Percentiles rank a stretch among this genome's conserved stretches.
phyloP scores from a whole-genome alignment of 1,140 invertebrate species.

The Catajapyx aquilonaris region DNA sequence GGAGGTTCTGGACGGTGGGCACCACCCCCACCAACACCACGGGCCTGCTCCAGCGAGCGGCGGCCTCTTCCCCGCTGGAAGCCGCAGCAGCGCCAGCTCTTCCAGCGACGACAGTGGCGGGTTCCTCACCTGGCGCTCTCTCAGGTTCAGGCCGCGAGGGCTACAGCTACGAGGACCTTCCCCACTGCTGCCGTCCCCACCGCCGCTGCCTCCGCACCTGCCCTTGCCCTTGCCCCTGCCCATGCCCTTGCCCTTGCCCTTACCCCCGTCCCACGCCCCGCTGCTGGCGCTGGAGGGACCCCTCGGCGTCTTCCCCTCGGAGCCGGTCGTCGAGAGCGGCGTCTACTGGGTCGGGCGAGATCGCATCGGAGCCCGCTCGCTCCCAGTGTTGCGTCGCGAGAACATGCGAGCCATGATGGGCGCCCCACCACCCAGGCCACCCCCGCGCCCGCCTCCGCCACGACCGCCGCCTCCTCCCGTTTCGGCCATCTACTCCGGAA shows the following conservation, averaged over 20 bases:
- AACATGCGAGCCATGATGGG: background rate
- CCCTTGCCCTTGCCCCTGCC: background rate
- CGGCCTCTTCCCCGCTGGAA: too few species aligned
- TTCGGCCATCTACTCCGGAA: slow-evolving; percentile 26
- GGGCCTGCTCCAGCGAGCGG: too few species aligned
- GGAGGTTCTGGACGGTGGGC: too few species aligned
- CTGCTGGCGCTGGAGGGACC: too few species aligned
- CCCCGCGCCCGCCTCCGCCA: slow-evolving; percentile 11
- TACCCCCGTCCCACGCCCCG: too few species aligned
- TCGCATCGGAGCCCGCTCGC: background rate
- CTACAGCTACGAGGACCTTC: background rate
- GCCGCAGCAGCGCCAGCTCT: background rate
- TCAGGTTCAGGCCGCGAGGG: background rate
- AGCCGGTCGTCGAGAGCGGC: slow-evolving; percentile 8
- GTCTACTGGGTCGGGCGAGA: slow-evolving; percentile 7
- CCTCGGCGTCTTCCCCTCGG: background rate
- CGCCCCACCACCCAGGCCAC: slow-evolving; percentile 7
- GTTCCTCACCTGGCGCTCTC: background rate
- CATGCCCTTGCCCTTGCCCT: slow-evolving; percentile 1
- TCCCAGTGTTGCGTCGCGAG: slow-evolving; percentile 1
- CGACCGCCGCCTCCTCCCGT: slow-evolving; percentile 23
- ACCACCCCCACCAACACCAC: too few species aligned
- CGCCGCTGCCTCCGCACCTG: background rate
- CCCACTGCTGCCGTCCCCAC: background rate
- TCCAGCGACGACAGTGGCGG: background rate